Base-by-base conservation (phyloP, 2,888 invertebrate genomes). In the Panopea generosa region DNA sequence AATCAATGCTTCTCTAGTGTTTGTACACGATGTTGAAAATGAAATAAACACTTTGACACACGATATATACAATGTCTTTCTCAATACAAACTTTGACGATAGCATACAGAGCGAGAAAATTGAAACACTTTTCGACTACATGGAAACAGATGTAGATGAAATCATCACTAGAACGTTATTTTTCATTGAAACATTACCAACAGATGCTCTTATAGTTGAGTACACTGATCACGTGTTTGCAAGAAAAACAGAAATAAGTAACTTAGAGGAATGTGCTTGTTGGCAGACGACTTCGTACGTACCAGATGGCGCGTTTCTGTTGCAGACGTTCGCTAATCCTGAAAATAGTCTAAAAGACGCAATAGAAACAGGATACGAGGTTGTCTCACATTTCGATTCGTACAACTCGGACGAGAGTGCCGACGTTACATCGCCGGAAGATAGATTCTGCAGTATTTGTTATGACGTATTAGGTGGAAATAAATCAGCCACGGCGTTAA, bases 361-460 rank as follows among this genome's bases (percentile, higher is more conserved):
- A 20, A 24, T 29, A 16, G 60, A 43, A 7, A 45, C 55, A 22
- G 63, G 59, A 2, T 73, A 65, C 26, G 67, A 56, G n/a, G 26
- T 61, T 6, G 49, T 70, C 16, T 43, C 63, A 16, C 16, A 22
- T 6, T 67, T 66, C 22, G 70, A 74, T 26, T 20, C 56, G 0
- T 33, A 22, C 0, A 18, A 20, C 9, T 47, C 43, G 20, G 71
- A 65, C 14, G 50, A 53, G 9, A 63, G 47, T 2, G 52, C 61
- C 4, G 77, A 81, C 20, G 38, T 70, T 18, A 45, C 74, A 9
- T 63, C 66, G 29, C 72, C 73, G 26, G 52, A 55, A 9, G 72
- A 52, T 6, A 50, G 65, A 29, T 62, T 75, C 45, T 86, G 86
- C 52, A 69, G 65, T 47, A 81, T 86, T n/a, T 86, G 86, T 67